Evolutionary conservation across 2,888 invertebrate species (phyloP).

Genomic region (Acrobasis suavella): DNA sequence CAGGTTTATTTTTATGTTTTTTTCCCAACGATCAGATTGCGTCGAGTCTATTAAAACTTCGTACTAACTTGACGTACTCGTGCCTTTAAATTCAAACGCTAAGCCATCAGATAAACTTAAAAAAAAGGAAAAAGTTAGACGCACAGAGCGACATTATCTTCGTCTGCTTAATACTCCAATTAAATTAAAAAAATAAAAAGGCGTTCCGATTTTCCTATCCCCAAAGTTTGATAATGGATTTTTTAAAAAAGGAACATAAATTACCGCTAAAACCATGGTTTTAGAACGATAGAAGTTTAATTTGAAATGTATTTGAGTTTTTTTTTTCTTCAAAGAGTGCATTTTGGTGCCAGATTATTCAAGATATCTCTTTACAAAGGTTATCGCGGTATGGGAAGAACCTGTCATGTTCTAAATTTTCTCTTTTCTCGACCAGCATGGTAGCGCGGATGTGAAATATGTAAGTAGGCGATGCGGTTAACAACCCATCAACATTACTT

Average conservation of each 20-base stretch:
- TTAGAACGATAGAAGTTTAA: too few species aligned
- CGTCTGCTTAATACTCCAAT: constrained; percentile 77
- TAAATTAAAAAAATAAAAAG: constrained; percentile 72
- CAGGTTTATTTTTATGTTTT: constrained; percentile 63
- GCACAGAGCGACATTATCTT: constrained; percentile 71
- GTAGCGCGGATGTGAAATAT: too few species aligned
- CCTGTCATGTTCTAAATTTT: too few species aligned
- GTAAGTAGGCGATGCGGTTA: too few species aligned
- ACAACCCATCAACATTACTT: too few species aligned
- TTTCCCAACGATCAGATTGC: constrained; percentile 68
- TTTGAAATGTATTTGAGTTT: too few species aligned
- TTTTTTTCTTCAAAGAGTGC: too few species aligned
- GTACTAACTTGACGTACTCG: constrained; percentile 68
- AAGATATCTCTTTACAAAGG: too few species aligned
- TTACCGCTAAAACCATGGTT: neutral
- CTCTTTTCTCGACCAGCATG: too few species aligned
- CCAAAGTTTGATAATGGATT: constrained; percentile 31
- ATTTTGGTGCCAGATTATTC: too few species aligned
- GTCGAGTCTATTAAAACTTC: constrained; percentile 78
- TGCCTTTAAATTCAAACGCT: constrained; percentile 79
- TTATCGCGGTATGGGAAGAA: too few species aligned
- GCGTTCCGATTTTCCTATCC: constrained; percentile 55
- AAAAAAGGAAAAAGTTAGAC: constrained; percentile 57
- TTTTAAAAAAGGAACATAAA: constrained; percentile 10
- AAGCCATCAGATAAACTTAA: constrained; percentile 77